Percentiles rank a stretch among this genome's conserved stretches.
Evolutionary conservation across 2,113 vertebrate species (phyloP).

Genomic region (Rhynchopsitta pachyrhyncha): DNA sequence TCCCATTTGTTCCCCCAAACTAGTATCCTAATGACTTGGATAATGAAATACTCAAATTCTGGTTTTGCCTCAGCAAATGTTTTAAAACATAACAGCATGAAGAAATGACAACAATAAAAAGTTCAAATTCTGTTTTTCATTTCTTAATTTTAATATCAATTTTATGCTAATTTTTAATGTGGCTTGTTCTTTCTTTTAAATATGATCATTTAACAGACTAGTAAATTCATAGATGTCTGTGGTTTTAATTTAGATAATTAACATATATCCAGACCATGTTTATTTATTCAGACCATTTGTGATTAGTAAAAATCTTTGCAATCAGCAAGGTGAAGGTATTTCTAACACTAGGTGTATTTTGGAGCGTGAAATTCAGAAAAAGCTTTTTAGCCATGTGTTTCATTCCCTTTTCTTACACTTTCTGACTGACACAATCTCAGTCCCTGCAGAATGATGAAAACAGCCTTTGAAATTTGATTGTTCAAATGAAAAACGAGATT

Average conservation of each 20-base stretch:
- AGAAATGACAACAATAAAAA: not conserved
- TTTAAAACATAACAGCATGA: not conserved
- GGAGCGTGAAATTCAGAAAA: not conserved
- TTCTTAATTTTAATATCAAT: not conserved
- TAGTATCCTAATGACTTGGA: not conserved
- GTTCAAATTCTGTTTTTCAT: not conserved
- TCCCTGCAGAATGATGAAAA: not conserved
- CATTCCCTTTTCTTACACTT: not conserved
- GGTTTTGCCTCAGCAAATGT: not conserved
- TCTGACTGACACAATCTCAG: not conserved
- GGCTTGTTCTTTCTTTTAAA: not conserved
- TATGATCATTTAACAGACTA: not conserved
- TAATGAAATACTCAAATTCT: not conserved
- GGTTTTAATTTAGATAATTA: not conserved
- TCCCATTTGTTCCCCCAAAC: not conserved
- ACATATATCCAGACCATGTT: not conserved
- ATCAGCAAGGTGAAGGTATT: not conserved
- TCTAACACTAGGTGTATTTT: not conserved
- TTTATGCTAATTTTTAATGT: not conserved
- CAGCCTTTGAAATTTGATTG: not conserved
- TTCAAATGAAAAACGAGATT: not conserved
- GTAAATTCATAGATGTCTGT: not conserved
- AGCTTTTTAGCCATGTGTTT: not conserved
- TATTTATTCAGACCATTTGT: not conserved
- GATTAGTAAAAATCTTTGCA: not conserved